Conservation (phyloP, 2,797 vertebrate genomes). For the Otolemur crassicaudatus region DNA sequence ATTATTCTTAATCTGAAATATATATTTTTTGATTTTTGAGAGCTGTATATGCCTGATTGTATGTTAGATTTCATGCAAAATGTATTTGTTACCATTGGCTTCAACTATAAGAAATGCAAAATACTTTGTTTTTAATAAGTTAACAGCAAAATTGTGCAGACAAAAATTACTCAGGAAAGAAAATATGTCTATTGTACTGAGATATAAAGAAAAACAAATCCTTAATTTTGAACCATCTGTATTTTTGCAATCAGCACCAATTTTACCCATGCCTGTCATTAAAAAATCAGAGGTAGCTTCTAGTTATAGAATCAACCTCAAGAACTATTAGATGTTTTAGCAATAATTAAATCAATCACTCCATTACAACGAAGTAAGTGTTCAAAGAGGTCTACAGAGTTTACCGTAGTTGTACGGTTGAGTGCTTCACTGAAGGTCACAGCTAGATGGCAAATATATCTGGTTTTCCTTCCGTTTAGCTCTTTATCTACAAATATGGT, state of each 20-base stretch:
- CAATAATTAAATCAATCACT: background rate
- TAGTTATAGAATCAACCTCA: background rate
- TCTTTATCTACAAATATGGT: background rate
- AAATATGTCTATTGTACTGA: background rate
- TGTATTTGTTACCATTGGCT: background rate
- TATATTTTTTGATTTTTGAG: background rate
- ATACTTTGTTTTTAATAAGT: too few species aligned
- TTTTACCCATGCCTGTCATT: background rate
- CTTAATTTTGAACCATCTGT: background rate
- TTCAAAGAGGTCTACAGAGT: background rate
- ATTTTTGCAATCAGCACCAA: background rate
- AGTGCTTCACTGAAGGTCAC: background rate
- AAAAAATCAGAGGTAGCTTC: background rate
- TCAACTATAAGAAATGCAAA: background rate
- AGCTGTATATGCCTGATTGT: background rate
- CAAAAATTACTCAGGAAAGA: constrained; percentile 6
- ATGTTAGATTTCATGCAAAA: background rate
- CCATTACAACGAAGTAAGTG: background rate
- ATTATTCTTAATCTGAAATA: background rate
- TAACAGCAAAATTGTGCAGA: background rate
- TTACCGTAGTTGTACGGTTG: background rate
- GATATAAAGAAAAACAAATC: background rate
- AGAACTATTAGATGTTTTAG: background rate
- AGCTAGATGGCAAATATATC: background rate
- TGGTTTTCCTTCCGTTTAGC: background rate